Base-by-base conservation (phyloP, 2,113 vertebrate genomes). In the Megaceryle torquata region DNA sequence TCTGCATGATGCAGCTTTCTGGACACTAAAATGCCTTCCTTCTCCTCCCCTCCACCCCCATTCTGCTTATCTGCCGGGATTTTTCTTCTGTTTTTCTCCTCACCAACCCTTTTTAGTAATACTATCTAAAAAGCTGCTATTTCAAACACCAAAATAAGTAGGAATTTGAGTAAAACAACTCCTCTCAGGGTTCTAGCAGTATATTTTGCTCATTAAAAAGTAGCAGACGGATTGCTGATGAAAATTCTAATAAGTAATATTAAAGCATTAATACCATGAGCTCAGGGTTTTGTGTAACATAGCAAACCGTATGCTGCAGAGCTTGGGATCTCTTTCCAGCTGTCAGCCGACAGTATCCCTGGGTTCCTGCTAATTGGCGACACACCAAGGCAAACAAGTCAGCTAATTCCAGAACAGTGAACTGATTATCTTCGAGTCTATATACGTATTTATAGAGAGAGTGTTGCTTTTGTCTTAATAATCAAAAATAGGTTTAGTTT, bases 381-480 rank as follows among this genome's bases (percentile, higher is more conserved):
- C 75, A 95, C 68, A 97, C 86, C 86, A 95, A 94, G 80, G 80
- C 68, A 96, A 97, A 78, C 89, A 95, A 93, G 69, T 90, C 82
- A 96, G 91, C 91, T 97, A 96, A 97, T 97, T 95, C 90, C 91
- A 93, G 80, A 89, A 87, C 97, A 95, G 28, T 53, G 82, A 87
- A 91, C 89, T 77, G 89, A 96, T 97, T 96, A 97, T 91, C 93
- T 95, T 77, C 0, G 20, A 41, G 41, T 25, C 22, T 54, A 54
- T 54, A 94, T 96, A 29, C 88, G 95, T 96, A 96, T 96, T 96
- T 93, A 97, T 94, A 87, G 63, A 87, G 70, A 57, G 28, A 35
- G 31, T 13, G 16, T 21, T 87, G 50, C 14, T 88, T 94, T 89
- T 95, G 46, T 85, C 68, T 86, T 50, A 43, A 13, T 74, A 70